Evolutionary conservation across 2,888 invertebrate genomes (phyloP).

Genomic region (Brenthis daphne): DNA sequence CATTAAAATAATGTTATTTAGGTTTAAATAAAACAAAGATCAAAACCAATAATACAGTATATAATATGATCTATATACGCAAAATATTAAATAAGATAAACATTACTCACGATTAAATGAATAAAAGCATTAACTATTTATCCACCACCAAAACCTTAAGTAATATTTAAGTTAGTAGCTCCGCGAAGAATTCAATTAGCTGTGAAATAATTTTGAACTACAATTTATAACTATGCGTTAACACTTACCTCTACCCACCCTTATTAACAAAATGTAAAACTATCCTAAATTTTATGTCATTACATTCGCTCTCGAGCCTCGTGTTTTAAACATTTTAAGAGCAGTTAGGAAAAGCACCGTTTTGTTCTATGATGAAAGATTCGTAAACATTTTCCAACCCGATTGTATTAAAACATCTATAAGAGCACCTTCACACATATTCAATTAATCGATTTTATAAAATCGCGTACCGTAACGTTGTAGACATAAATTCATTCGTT

Average conservation of each 20-base stretch:
- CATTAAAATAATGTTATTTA: background rate
- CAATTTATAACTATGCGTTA: slow-evolving; percentile 55
- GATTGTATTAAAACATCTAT: background rate
- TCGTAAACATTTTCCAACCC: slow-evolving; percentile 9
- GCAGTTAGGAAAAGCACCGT: slow-evolving; percentile 42
- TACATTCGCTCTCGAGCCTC: slow-evolving; percentile 48
- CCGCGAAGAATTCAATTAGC: slow-evolving; percentile 43
- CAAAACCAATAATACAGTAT: slow-evolving; percentile 55
- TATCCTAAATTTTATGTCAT: slow-evolving; percentile 36
- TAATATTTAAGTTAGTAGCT: slow-evolving; percentile 64
- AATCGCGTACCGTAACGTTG: no score
- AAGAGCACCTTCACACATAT: background rate
- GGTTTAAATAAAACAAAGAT: slow-evolving; percentile 21
- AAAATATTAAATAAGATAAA: slow-evolving; percentile 65
- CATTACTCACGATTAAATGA: slow-evolving; percentile 68
- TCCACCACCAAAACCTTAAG: slow-evolving; percentile 71
- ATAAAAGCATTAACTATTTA: slow-evolving; percentile 64
- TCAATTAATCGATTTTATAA: background rate
- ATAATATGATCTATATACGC: slow-evolving; percentile 54
- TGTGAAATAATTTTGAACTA: slow-evolving; percentile 41
- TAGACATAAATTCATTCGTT: no score
- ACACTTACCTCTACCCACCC: slow-evolving; percentile 65
- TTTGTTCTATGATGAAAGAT: slow-evolving; percentile 22
- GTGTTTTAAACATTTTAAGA: slow-evolving; percentile 39
- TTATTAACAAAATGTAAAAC: slow-evolving; percentile 46